These are phyloP conservation scores for Thalassarche chlororhynchos DNA, from an alignment of 2,113 vertebrate species.

Conservation along the genomic window DNA sequence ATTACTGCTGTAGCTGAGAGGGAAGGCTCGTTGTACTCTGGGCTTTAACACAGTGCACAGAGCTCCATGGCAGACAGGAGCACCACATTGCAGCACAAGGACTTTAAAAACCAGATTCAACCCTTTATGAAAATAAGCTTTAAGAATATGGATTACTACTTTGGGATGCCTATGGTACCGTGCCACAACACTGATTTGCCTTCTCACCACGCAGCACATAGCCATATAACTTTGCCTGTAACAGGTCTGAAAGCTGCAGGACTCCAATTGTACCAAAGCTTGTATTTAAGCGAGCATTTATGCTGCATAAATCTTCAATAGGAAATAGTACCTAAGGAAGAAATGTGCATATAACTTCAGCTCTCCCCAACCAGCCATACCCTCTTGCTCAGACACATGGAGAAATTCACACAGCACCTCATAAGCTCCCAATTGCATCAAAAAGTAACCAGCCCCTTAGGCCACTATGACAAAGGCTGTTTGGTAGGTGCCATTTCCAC, in stretches of 20 bases:
- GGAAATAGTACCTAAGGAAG: not conserved
- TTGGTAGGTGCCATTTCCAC: not conserved
- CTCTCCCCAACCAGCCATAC: not conserved
- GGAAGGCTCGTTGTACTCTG: too few relatives aligned
- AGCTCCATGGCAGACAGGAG: not conserved
- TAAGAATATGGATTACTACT: not conserved
- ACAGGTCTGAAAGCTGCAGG: not conserved
- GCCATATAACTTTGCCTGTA: too few relatives aligned
- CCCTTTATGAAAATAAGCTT: not conserved
- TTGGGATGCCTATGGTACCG: rapidly evolving
- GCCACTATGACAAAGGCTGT: not conserved
- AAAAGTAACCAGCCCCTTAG: not conserved
- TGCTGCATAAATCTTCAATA: not conserved
- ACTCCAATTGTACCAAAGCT: not conserved
- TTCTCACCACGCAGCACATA: not conserved
- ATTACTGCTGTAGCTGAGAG: not conserved
- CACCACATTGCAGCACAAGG: not conserved
- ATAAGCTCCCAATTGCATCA: rapidly evolving
- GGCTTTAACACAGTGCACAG: not conserved
- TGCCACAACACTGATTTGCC: not conserved
- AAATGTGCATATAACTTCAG: not conserved
- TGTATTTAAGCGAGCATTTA: not conserved
- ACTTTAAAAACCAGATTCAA: not conserved
- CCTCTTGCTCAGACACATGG: not conserved
- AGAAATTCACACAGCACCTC: not conserved